Percentiles rank a stretch among this genome's conserved stretches.
These are phyloP conservation scores for Lithobates sylvaticus DNA, from an alignment of 2,797 vertebrate genomes.

Conservation along the genomic window DNA sequence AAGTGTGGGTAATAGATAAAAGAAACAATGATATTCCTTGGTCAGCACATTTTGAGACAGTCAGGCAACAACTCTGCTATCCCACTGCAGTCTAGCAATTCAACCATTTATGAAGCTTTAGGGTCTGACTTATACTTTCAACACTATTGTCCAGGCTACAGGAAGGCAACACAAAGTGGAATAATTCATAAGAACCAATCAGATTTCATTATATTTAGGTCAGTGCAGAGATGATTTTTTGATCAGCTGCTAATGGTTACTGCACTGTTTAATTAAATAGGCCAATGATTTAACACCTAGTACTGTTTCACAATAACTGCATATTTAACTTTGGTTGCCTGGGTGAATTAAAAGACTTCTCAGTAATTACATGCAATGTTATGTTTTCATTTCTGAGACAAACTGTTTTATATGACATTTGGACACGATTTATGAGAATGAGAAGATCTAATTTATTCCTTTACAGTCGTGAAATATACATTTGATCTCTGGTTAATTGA, in stretches of 20 bases:
- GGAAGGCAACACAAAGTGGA: too few species aligned
- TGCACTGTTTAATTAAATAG: background rate
- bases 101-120: too few species aligned
- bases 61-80: too few species aligned
- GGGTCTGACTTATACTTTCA: too few species aligned
- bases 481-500: constrained; percentile 1
- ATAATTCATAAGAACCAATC: too few species aligned
- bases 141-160: too few species aligned
- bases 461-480: background rate
- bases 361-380: background rate
- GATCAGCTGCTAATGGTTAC: background rate
- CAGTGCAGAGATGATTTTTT: background rate
- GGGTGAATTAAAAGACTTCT: background rate
- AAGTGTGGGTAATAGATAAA: too few species aligned
- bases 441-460: constrained; percentile 14
- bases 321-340: background rate
- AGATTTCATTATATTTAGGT: background rate
- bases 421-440: background rate
- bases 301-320: background rate
- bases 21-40: too few species aligned
- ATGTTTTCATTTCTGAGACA: background rate
- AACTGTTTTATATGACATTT: background rate
- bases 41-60: too few species aligned
- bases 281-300: background rate
- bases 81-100: too few species aligned